Evolutionary conservation across 2,113 vertebrate species (phyloP), one percentile per base, ranked within the genome.

Genomic region (Oryzias javanicus): DNA sequence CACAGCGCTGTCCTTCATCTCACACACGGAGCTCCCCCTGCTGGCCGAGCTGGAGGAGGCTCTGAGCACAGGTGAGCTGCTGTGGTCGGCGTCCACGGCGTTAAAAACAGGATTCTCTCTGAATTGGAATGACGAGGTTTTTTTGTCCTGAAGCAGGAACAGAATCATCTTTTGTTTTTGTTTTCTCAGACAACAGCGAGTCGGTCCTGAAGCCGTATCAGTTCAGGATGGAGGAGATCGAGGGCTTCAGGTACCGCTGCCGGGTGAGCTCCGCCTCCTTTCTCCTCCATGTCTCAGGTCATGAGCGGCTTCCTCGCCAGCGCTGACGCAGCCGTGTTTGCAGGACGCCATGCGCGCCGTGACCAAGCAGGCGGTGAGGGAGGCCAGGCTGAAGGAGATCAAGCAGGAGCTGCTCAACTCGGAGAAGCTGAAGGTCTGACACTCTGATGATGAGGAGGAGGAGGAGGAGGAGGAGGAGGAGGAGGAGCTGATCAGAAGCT

Each of bases 321-420:
- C 10, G 35, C 35, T 35, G 35, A 35, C 35, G 35, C 10, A 12
- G 8, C 0, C 67, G 15, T 59, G 47, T 50, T 0, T 54, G 17
- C 14, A 98, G 96, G 95, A 98, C 0, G 96, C 95, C 22, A 98
- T 98, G 96, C 92, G 94, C 17, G 94, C 96, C 0, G 94, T 98
- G 71, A 97, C 95, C 0, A 98, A 98, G 79, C 95, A 98, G 79
- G 92, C 94, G 0, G 93, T 97, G 52, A 94, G 86, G 25, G 96
- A 97, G 68, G 96, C 96, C 0, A 79, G 95, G 42, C 79, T 98
- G 75, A 95, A 95, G 27, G 96, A 98, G 89, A 94, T 98, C 85
- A 96, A 95, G 62, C 93, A 94, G n/a, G 95, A 98, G 77, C 90
- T 98, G 57, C 92, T 98, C 8, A 96, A 95, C 57, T 98, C 95